phyloP scores from a whole-genome alignment of 2,113 vertebrate genomes.

The Carettochelys insculpta region DNA sequence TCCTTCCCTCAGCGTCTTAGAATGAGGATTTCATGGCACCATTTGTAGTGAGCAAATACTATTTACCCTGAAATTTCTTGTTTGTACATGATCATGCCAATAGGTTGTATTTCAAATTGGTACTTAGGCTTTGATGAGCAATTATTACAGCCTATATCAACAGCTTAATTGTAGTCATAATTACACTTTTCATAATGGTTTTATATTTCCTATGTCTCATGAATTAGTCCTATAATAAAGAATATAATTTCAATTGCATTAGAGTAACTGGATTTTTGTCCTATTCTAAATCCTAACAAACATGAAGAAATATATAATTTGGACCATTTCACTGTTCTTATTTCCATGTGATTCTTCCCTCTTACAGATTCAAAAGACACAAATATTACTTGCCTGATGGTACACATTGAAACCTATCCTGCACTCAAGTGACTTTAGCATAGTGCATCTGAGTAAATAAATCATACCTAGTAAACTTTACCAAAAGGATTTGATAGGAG shows the following conservation, averaged over 20 bases:
- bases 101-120: background rate
- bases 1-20: background rate
- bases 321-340: background rate
- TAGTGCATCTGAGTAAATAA: background rate
- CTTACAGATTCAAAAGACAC: background rate
- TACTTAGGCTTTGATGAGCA: background rate
- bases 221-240: background rate
- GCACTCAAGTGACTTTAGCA: background rate
- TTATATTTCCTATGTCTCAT: background rate
- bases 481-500: background rate
- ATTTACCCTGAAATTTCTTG: conserved; percentile 6
- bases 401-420: background rate
- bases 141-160: conserved; percentile 5
- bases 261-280: background rate
- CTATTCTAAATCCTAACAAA: background rate
- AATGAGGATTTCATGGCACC: background rate
- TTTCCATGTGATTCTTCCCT: background rate
- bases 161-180: rapidly evolving
- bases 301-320: background rate
- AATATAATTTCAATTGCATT: background rate
- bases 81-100: background rate
- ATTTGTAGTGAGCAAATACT: background rate
- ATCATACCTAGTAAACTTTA: background rate
- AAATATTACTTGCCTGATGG: background rate
- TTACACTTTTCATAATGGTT: background rate